These are phyloP conservation scores for Matsumurasca onukii DNA, from an alignment of 1,140 invertebrate species.

Conservation along the genomic window DNA sequence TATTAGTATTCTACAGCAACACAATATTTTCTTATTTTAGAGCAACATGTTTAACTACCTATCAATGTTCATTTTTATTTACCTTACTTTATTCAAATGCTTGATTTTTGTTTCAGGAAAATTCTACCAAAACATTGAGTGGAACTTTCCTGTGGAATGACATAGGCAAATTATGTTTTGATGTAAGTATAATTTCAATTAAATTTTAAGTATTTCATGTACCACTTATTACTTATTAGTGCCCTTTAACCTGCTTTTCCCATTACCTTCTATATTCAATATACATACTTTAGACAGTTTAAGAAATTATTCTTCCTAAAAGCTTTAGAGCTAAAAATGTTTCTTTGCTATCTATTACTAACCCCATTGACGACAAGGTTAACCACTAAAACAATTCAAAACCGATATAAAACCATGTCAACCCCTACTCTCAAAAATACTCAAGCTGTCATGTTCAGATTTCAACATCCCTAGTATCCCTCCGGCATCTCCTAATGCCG, in stretches of 20 bases:
- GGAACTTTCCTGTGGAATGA: constrained; percentile 86
- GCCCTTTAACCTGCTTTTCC: not conserved
- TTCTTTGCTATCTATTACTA: not conserved
- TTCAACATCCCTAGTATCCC: no score
- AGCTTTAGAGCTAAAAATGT: not conserved
- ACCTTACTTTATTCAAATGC: no score
- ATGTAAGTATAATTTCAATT: constrained; percentile 57
- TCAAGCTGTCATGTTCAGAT: no score
- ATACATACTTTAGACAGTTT: not conserved
- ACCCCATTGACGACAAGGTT: not conserved
- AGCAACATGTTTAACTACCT: no score
- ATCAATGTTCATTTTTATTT: no score
- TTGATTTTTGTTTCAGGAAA: constrained; percentile 44
- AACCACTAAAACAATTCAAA: not conserved
- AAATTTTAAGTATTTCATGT: not conserved
- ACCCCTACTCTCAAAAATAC: no score
- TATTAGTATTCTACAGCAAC: no score
- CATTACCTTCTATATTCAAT: not conserved
- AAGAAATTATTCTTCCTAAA: not conserved
- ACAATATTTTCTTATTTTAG: no score
- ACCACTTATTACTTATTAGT: constrained; percentile 10
- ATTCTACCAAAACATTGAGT: constrained; percentile 42
- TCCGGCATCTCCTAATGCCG: not conserved
- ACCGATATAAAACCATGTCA: no score
- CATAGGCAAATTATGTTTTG: constrained; percentile 91